Base-by-base conservation (phyloP, 2,888 invertebrate species). In the Ectropis crepuscularia region DNA sequence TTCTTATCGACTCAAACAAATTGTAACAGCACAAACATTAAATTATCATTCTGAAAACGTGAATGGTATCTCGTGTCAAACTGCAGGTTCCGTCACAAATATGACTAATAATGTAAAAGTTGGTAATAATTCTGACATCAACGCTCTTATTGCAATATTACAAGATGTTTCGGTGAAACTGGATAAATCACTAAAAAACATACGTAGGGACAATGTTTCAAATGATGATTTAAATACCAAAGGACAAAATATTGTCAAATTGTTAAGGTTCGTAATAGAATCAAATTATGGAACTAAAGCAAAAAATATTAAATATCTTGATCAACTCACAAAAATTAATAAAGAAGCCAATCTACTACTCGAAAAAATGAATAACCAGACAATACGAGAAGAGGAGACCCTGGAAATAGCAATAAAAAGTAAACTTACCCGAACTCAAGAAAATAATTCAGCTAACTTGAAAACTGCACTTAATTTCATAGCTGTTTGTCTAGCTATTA, bases 1-100 rank as follows among this genome's bases (percentile, higher is more conserved):
- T 58, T 61, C 67, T 9, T 45, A 61, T 42, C 53, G 63, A 10
- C 63, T 59, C 48, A 53, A 53, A n/a, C 37, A 48, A 6, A 51
- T 69, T 5, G 37, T 72, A 2, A 67, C 61, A 16, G 53, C 70
- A n/a, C 60, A 58, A 0, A 53, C 11, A 4, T 37, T 64, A 36
- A 57, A 69, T 54, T 68, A 53, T 16, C 66, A 72, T 46, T 64
- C 66, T 12, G 72, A 72, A 69, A 70, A 72, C 36, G 65, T 72
- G 5, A 63, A 70, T 63, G 72, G 72, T 16, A 67, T 72, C 58
- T 53, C 70, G 48, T 72, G 72, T 42, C 55, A 62, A 36, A 64
- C n/a, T n/a, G n/a, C n/a, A n/a, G n/a, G n/a, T n/a, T n/a, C n/a
- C n/a, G n/a, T n/a, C n/a, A n/a, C 66, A 37, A 58, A 61, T 49